Evolutionary conservation across 2,888 invertebrate species (phyloP).

Genomic region (Petrophora chlorosata): DNA sequence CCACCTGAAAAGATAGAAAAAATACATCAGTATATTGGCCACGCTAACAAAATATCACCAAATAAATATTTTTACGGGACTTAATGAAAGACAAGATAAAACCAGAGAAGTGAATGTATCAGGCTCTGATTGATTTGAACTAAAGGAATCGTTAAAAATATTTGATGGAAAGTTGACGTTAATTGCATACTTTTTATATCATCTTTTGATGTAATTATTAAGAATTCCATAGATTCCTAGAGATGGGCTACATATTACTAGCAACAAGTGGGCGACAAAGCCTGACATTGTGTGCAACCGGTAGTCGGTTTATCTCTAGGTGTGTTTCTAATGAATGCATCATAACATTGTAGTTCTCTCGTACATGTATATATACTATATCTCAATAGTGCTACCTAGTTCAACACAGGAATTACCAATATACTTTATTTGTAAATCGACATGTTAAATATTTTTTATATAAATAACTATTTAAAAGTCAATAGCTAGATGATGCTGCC

Average conservation of each 20-base stretch:
- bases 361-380: conserved; percentile 43
- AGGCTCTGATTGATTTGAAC: too few species aligned
- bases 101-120: too few species aligned
- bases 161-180: too few species aligned
- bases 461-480: too few species aligned
- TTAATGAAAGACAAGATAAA: too few species aligned
- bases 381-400: too few species aligned
- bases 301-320: conserved; percentile 67
- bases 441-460: too few species aligned
- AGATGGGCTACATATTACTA: conserved; percentile 35
- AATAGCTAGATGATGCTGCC: too few species aligned
- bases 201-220: conserved; percentile 3
- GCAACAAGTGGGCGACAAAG: conserved; percentile 58
- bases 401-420: too few species aligned
- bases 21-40: conserved; percentile 4
- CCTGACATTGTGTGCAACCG: conserved; percentile 63
- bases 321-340: conserved; percentile 69
- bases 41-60: neutral
- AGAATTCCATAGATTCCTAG: conserved; percentile 42
- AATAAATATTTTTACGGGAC: too few species aligned
- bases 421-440: too few species aligned
- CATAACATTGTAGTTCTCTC: conserved; percentile 55
- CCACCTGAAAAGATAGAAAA: conserved; percentile 68
- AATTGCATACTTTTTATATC: neutral
- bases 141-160: too few species aligned